A percentile compares a stretch with the other conserved stretches of the same genome.
These are phyloP conservation scores for Chrysoperla carnea DNA, from an alignment of 1,140 invertebrate genomes.

Conservation along the genomic window DNA sequence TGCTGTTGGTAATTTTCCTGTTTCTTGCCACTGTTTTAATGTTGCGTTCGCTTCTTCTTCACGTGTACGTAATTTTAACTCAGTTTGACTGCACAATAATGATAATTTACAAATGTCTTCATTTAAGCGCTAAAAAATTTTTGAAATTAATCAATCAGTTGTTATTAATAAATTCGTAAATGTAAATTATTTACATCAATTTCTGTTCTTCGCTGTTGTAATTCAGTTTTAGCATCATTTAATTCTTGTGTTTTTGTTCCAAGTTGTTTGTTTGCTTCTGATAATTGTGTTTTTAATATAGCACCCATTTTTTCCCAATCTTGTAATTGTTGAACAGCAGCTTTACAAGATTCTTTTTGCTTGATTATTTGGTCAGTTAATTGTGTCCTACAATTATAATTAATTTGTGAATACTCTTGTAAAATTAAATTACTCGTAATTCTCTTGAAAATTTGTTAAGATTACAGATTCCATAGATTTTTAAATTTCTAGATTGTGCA, in stretches of 20 bases:
- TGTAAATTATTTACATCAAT: constrained; percentile 20
- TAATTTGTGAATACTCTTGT: not conserved
- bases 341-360: constrained; percentile 20
- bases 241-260: constrained; percentile 28
- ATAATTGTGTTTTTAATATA: constrained; percentile 29
- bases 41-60: constrained; percentile 17
- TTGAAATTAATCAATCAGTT: constrained; percentile 1
- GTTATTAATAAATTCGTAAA: not conserved
- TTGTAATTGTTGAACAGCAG: constrained; percentile 27
- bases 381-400: not conserved
- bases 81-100: constrained; percentile 25
- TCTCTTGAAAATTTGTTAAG: no score
- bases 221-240: constrained; percentile 25
- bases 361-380: constrained; percentile 14
- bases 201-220: constrained; percentile 28
- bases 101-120: constrained; percentile 32
- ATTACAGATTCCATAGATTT: no score
- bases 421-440: no score
- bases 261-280: constrained; percentile 28
- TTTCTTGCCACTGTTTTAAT: constrained; percentile 18
- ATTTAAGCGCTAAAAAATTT: constrained; percentile 23
- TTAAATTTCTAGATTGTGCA: no score
- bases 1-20: constrained; percentile 16
- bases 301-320: constrained; percentile 31
- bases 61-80: constrained; percentile 16